Base-by-base conservation (phyloP, 2,113 vertebrate genomes). In the Siniperca chuatsi region DNA sequence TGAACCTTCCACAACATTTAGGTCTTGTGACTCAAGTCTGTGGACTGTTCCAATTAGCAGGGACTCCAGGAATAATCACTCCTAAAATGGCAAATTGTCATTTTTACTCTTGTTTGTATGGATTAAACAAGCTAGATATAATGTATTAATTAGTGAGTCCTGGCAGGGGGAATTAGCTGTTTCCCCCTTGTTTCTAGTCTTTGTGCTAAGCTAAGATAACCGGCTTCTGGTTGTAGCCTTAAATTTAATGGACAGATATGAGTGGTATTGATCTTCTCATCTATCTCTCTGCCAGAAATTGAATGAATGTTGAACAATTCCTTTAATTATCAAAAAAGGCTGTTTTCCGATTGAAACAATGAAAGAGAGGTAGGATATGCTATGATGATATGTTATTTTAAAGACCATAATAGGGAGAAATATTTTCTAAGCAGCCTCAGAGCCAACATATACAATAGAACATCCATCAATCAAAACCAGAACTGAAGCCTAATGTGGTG, bases 391-490 rank as follows among this genome's bases (percentile, higher is more conserved):
- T 55, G 58, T 33, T 74, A 61, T 57, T 50, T 62, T 52, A 40
- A 75, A 25, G 52, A 50, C 21, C 25, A 40, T 37, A 46, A 78
- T 25, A 75, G 23, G 37, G 25, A 70, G n/a, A 77, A 74, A 58
- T 74, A 66, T 70, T 70, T 29, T 80, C 40, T 35, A 18, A 72
- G 70, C 33, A 73, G 60, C 67, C 76, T 68, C 18, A 25, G 58
- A 69, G 35, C 64, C 61, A 55, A 20, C 35, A 52, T 29, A 50
- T 73, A 81, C 64, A 78, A 52, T 4, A 48, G 58, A 69, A 50
- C 78, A 73, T 70, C 55, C 78, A 87, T 84, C 58, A 54, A 61
- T 73, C 25, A 68, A 37, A 65, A 74, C 52, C 48, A 64, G 64
- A 69, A 46, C 37, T 25, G 57, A 68, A 81, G 62, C 74, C n/a